These are phyloP conservation scores for Eidolon helvum DNA, from an alignment of 2,113 vertebrate genomes.

Conservation along the genomic window DNA sequence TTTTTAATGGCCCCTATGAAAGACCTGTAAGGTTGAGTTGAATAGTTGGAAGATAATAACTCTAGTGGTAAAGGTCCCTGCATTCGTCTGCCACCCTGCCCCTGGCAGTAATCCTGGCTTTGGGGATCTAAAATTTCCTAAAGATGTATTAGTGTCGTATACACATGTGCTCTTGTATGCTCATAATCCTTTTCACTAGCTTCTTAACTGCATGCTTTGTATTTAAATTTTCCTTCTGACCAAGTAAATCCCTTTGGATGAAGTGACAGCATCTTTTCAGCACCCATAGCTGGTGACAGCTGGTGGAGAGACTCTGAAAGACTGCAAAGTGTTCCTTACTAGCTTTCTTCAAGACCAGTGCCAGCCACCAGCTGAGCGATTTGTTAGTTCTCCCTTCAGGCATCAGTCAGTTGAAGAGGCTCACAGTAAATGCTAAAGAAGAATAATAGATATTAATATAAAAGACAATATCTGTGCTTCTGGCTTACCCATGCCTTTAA, in stretches of 20 bases:
- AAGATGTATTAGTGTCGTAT: conserved; percentile 94
- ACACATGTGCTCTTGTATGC: conserved; percentile 92
- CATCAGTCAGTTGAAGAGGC: conserved; percentile 86
- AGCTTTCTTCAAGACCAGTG: conserved; percentile 87
- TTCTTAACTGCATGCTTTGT: conserved; percentile 91
- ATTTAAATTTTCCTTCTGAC: conserved; percentile 92
- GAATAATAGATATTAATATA: conserved; percentile 86
- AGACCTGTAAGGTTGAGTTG: conserved; percentile 86
- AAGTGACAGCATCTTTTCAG: conserved; percentile 99
- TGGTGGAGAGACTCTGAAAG: conserved; percentile 95
- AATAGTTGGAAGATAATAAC: conserved; percentile 86
- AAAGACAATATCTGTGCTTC: conserved; percentile 81
- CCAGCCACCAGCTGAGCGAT: conserved; percentile 90
- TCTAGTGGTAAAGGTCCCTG: conserved; percentile 80
- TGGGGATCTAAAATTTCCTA: conserved; percentile 92
- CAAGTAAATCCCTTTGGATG: conserved; percentile 94
- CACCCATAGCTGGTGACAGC: conserved; percentile 95
- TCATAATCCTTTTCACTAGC: conserved; percentile 93
- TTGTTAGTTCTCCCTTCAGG: conserved; percentile 86
- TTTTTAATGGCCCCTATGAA: conserved; percentile 77
- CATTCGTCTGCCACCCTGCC: conserved; percentile 83
- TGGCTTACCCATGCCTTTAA: conserved; percentile 81
- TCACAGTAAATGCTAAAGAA: conserved; percentile 84
- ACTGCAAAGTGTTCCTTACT: conserved; percentile 87
- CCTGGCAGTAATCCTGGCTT: conserved; percentile 92